Evolutionary conservation across 2,113 vertebrate species (phyloP).

Genomic region (Capricornis sumatraensis): DNA sequence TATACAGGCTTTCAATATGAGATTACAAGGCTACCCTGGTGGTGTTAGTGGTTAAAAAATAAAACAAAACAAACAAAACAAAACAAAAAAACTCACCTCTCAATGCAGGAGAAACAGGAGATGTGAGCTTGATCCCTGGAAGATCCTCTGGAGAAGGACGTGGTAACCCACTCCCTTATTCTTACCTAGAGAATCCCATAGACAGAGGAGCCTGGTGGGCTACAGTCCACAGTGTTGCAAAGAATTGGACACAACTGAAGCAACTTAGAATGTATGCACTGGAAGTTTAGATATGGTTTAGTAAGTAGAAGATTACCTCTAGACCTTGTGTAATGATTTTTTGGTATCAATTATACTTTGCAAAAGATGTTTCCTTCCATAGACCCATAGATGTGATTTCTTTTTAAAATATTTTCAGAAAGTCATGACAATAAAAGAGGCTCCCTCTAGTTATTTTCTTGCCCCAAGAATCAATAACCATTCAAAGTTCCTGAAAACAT

Average conservation of each 20-base stretch:
- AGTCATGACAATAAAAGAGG: not conserved
- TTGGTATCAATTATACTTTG: not conserved
- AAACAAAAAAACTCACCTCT: not conserved
- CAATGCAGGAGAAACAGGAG: not conserved
- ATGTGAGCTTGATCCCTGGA: not conserved
- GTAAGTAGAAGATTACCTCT: not conserved
- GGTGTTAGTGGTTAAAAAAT: not conserved
- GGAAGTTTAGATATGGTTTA: not conserved
- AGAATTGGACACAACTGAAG: not conserved
- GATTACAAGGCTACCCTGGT: not conserved
- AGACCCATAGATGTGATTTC: not conserved
- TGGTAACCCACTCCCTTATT: not conserved
- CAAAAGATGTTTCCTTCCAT: not conserved
- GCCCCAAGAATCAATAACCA: not conserved
- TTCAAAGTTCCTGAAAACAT: not conserved
- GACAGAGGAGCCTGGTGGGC: not conserved
- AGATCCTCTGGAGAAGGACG: not conserved
- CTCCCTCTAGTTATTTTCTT: not conserved
- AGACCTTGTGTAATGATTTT: not conserved
- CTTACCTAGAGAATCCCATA: not conserved
- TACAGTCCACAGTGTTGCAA: not conserved
- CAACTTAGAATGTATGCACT: not conserved
- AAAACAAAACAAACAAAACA: rapidly evolving
- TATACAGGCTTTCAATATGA: not conserved
- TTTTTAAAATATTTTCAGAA: not conserved